Percentiles rank a stretch among this genome's conserved stretches.
phyloP scores from a whole-genome alignment of 2,888 invertebrate genomes.

The Pseudoips prasinana region DNA sequence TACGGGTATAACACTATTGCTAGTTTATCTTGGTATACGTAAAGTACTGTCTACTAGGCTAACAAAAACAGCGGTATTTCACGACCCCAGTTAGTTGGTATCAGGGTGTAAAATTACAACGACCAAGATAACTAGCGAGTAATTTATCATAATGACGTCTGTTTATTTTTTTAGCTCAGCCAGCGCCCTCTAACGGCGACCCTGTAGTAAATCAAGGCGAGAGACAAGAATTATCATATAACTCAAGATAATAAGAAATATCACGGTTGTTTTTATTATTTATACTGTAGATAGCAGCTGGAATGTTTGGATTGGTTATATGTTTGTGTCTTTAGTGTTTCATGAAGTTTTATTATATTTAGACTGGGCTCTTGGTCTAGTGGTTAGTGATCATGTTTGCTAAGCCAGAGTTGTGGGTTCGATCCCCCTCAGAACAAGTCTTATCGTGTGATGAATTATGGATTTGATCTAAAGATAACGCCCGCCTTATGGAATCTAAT shows the following conservation, averaged over 20 bases:
- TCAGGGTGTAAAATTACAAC: constrained; percentile 47
- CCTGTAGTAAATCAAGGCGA: constrained; percentile 63
- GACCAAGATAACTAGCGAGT: constrained; percentile 32
- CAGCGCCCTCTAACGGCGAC: constrained; percentile 50
- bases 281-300: constrained; percentile 17
- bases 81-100: constrained; percentile 20
- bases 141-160: constrained; percentile 69
- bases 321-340: too few relatives aligned
- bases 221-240: constrained; percentile 74
- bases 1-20: too few relatives aligned
- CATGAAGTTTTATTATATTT: too few relatives aligned
- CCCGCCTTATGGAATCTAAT: too few relatives aligned
- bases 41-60: background rate
- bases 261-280: constrained; percentile 35
- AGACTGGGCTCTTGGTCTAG: too few relatives aligned
- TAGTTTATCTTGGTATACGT: too few relatives aligned
- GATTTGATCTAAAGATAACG: too few relatives aligned
- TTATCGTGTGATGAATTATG: too few relatives aligned
- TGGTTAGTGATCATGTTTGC: too few relatives aligned
- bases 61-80: constrained; percentile 11
- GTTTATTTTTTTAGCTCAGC: constrained; percentile 51
- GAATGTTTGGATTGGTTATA: background rate
- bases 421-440: too few relatives aligned
- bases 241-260: constrained; percentile 67
- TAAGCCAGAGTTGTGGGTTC: too few relatives aligned